Base-by-base conservation (phyloP, 2,797 vertebrate species). In the Leptatherina wallacei region DNA sequence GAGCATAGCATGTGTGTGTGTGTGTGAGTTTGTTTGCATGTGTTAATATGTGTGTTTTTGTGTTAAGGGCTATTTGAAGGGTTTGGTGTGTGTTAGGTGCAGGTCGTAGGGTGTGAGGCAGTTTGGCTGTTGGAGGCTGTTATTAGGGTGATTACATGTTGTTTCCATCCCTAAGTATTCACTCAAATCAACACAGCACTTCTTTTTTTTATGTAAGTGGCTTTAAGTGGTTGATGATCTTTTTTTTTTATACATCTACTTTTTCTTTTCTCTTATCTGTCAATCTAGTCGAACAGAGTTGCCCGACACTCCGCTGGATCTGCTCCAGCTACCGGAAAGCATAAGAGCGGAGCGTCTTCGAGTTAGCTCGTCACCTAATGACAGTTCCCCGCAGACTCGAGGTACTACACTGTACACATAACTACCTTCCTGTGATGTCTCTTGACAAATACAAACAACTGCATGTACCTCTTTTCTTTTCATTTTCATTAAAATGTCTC, bases 241-340 rank as follows among this genome's bases (percentile, higher is more conserved):
- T 85, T 32, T 32, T 86, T 85, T 73, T 71, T 78, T 69, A 57
- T 83, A 77, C 13, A 24, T 84, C 63, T 69, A 69, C 52, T 16
- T 71, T 75, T 69, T 68, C 35, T 60, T 36, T 49, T 61, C 62
- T 13, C 49, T 62, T 58, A 67, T 77, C 71, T 16, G 20, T 78
- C 73, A 55, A 14, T 80, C 59, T 87, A 97, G 96, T 92, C 96
- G 94, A 67, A 94, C 94, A 0, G 96, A 97, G 88, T 69, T 94
- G 33, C 85, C 94, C 30, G 95, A 96, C 75, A 95, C 91, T 1
- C 95, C 95, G 30, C 88, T 97, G 90, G 96, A 97, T 56, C 75
- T 96, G 65, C 94, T 95, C 81, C 96, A 97, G 89, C 92, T 97
- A 18, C 95, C 96, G 0, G 94, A 95, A 83, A 90, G 87, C 49